These are phyloP conservation scores for Drosophila nannoptera DNA, from an alignment of 1,140 invertebrate species.

Conservation along the genomic window DNA sequence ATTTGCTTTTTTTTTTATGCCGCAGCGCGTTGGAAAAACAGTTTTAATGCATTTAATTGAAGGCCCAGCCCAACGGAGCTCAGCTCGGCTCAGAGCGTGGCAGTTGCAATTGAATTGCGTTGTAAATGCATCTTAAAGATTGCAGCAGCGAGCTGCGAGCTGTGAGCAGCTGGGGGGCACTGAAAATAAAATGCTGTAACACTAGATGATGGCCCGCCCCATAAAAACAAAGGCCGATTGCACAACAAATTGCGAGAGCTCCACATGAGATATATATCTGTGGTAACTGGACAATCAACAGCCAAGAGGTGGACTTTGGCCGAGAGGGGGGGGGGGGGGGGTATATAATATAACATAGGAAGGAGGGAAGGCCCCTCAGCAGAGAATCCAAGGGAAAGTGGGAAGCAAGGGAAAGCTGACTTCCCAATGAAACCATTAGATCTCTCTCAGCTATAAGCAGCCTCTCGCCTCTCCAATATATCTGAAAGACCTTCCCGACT, in stretches of 20 bases:
- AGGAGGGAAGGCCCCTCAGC: no score
- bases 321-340: no score
- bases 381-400: no score
- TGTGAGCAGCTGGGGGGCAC: constrained; percentile 12
- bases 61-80: constrained; percentile 18
- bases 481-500: no score
- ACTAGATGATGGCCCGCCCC: constrained; percentile 10
- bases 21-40: constrained; percentile 28
- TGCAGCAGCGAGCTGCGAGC: constrained; percentile 15
- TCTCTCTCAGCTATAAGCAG: no score
- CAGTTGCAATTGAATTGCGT: constrained; percentile 40
- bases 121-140: constrained; percentile 37
- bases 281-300: no score
- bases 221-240: background rate
- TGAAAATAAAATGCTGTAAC: constrained; percentile 18
- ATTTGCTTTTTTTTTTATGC: constrained; percentile 12
- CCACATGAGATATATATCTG: background rate
- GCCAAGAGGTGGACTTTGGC: no score
- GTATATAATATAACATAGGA: no score
- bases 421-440: no score
- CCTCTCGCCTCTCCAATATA: no score
- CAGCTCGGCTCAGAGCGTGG: constrained; percentile 20
- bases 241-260: constrained; percentile 7
- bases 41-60: constrained; percentile 72
- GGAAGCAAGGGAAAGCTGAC: no score